Conservation (phyloP, 2,113 vertebrate genomes). For the Notothenia coriiceps region DNA sequence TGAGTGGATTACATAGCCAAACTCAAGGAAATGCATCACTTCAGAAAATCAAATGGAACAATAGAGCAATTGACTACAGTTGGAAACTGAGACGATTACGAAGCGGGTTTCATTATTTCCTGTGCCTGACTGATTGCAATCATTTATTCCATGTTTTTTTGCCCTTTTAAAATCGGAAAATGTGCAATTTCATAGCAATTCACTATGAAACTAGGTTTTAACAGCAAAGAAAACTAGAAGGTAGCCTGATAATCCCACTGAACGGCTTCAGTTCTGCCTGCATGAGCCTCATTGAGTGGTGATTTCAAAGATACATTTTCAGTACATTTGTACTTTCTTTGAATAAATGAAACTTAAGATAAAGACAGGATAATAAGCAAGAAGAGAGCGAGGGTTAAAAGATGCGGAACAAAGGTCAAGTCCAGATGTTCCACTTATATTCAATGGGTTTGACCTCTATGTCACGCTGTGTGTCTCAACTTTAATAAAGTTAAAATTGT, state of each 20-base stretch:
- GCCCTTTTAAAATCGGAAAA: constrained; percentile 16
- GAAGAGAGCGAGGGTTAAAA: background rate
- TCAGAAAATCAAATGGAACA: constrained; percentile 61
- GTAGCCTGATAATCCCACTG: background rate
- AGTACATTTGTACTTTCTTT: background rate
- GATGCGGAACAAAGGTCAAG: background rate
- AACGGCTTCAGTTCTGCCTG: background rate
- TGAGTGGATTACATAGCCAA: constrained; percentile 40
- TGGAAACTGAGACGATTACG: constrained; percentile 33
- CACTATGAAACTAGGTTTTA: constrained; percentile 1
- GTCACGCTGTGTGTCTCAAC: background rate
- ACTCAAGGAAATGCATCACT: constrained; percentile 57
- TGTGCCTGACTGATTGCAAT: constrained; percentile 39
- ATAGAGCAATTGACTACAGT: constrained; percentile 29
- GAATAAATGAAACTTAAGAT: background rate
- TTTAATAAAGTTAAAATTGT: too few relatives aligned
- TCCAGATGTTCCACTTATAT: background rate
- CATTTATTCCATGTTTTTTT: constrained; percentile 14
- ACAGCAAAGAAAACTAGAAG: constrained; percentile 7
- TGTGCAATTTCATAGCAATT: background rate
- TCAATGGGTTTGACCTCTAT: background rate
- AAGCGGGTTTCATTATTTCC: constrained; percentile 16
- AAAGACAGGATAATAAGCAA: background rate
- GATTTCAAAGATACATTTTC: background rate
- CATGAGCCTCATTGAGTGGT: background rate